A percentile compares a stretch with the other conserved stretches of the same genome.
These are phyloP conservation scores for Leucopsar rothschildi DNA, from an alignment of 2,113 vertebrate species.

Conservation along the genomic window DNA sequence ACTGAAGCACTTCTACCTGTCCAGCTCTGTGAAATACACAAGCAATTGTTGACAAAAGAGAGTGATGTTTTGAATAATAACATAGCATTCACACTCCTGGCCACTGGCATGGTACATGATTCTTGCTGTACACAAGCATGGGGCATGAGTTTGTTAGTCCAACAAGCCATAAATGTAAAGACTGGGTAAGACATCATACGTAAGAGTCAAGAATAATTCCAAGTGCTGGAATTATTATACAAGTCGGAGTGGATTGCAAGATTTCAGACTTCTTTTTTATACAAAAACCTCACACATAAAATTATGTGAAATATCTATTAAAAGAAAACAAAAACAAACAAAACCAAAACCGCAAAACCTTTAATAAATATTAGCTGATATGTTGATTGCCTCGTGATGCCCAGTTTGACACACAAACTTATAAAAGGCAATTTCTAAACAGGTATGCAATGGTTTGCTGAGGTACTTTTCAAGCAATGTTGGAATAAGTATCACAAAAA, in stretches of 20 bases:
- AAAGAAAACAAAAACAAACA: background rate
- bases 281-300: background rate
- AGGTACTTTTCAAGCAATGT: background rate
- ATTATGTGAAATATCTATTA: background rate
- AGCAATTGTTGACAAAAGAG: background rate
- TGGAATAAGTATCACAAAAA: background rate
- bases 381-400: fast-evolving
- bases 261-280: background rate
- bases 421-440: background rate
- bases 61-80: background rate
- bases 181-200: background rate
- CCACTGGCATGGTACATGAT: background rate
- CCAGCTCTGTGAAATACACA: background rate
- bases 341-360: background rate
- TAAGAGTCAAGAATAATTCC: background rate
- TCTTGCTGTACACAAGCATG: background rate
- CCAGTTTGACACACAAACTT: background rate
- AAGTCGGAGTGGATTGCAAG: background rate
- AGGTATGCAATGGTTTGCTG: background rate
- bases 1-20: background rate
- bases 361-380: background rate
- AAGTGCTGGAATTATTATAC: background rate
- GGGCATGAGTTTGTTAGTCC: background rate
- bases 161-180: background rate
- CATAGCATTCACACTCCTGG: background rate